Evolutionary conservation across 2,888 invertebrate species (phyloP).

Genomic region (Pelosia muscerda): DNA sequence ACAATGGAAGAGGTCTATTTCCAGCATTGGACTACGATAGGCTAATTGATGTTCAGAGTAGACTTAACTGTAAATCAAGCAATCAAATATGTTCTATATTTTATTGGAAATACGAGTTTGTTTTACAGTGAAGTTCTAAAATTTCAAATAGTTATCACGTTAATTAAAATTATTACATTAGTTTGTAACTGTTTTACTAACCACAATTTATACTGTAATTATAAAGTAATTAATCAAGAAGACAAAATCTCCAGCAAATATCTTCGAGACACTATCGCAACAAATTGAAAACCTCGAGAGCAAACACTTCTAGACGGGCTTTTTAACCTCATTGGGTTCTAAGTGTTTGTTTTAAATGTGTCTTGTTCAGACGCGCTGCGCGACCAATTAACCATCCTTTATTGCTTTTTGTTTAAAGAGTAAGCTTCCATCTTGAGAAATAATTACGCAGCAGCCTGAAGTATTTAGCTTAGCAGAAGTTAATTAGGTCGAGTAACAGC

Average conservation of each 20-base stretch:
- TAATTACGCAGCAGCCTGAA: slow-evolving; percentile 62
- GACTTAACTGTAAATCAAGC: too few relatives aligned
- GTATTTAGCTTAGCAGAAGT: slow-evolving; percentile 72
- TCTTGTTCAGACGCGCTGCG: slow-evolving; percentile 33
- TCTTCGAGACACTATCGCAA: slow-evolving; percentile 23
- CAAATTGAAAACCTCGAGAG: slow-evolving; percentile 32
- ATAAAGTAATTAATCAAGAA: too few relatives aligned
- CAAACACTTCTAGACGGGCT: slow-evolving; percentile 29
- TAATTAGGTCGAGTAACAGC: slow-evolving; percentile 73
- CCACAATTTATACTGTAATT: too few relatives aligned
- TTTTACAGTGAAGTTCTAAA: too few relatives aligned
- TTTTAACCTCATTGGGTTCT: slow-evolving; percentile 33
- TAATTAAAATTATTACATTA: not conserved
- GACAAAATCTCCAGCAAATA: slow-evolving; percentile 21
- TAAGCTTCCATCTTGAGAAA: slow-evolving; percentile 54
- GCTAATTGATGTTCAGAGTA: too few relatives aligned
- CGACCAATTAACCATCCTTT: slow-evolving; percentile 53
- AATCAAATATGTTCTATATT: too few relatives aligned
- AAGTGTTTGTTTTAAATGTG: slow-evolving; percentile 40
- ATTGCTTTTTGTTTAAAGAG: slow-evolving; percentile 53
- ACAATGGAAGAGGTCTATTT: too few relatives aligned
- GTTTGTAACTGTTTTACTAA: too few relatives aligned
- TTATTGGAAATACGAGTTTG: too few relatives aligned
- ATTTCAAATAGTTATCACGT: not conserved
- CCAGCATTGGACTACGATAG: too few relatives aligned